Evolutionary conservation across 2,797 vertebrate genomes (phyloP), one percentile per base, ranked within the genome.

Genomic region (Oreochromis mossambicus): DNA sequence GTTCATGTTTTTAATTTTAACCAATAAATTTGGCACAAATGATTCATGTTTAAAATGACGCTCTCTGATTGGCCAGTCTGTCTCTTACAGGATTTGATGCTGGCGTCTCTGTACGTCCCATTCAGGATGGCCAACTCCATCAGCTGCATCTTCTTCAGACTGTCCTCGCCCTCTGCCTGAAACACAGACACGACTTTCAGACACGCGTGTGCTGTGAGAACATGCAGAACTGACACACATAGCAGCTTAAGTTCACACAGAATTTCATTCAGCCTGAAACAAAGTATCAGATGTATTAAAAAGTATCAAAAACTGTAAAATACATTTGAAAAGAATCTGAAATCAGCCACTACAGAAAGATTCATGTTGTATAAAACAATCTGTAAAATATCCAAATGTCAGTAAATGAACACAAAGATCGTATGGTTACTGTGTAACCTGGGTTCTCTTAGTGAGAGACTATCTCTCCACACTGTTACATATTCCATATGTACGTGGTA

Each of bases 81-180:
- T 11, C 14, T 73, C 98, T 99, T 99, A 99, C 98, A 97, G 96
- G 97, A 98, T 97, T 99, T 99, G 95, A 99, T 96, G 97, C 99
- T 99, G 97, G 98, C 98, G 77, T 99, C 98, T 96, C 98, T 97
- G 96, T 99, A 99, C 80, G 98, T 99, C 96, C 98, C 98, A 15
- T 99, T 99, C 93, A 99, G 97, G 92, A 99, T 99, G 83, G 98
- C 98, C 85, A 99, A 97, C 95, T 99, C 98, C 98, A 99, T 99
- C 95, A 99, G 95, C 95, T 99, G 98, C 98, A 99, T 99, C 95
- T 99, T 99, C 96, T 99, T 99, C 96, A 99, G 97, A 95, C 98
- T 99, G 97, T 99, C 98, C 95, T 99, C 98, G 85, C 98, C 98
- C 95, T 99, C 98, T 29, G 98, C 98, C 98, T 99, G 66, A 73